A percentile compares a stretch with the other conserved stretches of the same genome.
These are phyloP conservation scores for Suncus etruscus DNA, from an alignment of 2,113 vertebrate species.

Conservation along the genomic window DNA sequence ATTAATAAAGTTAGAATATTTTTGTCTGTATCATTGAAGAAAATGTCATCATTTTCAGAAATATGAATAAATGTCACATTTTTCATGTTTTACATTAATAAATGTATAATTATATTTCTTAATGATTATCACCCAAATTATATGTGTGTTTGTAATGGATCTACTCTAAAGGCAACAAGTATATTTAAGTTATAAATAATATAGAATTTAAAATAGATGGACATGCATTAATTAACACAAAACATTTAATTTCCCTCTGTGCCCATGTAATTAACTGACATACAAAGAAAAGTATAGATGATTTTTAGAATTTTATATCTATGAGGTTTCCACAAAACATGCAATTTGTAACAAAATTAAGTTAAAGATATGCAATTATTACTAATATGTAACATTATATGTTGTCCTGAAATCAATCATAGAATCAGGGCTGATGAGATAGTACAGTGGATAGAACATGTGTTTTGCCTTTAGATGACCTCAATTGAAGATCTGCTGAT, in stretches of 20 bases:
- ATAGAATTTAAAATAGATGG: not conserved
- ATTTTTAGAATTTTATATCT: not conserved
- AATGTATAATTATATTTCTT: not conserved
- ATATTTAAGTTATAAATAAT: not conserved
- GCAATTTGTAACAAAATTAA: not conserved
- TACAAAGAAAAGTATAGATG: not conserved
- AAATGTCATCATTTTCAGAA: not conserved
- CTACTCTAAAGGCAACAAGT: too few relatives aligned
- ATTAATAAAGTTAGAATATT: not conserved
- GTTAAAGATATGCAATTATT: not conserved
- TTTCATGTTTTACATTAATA: not conserved
- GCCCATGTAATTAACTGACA: not conserved
- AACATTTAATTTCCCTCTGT: too few relatives aligned
- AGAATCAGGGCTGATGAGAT: too few relatives aligned
- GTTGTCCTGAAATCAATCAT: not conserved
- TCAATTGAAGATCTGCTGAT: too few relatives aligned
- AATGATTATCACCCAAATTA: not conserved
- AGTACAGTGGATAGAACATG: too few relatives aligned
- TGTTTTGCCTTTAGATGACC: too few relatives aligned
- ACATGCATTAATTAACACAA: not conserved
- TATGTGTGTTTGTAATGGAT: not conserved
- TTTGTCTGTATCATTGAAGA: not conserved
- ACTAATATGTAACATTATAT: not conserved
- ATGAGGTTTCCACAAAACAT: not conserved
- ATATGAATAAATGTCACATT: not conserved